A percentile compares a stretch with the other conserved stretches of the same genome.
Conservation (phyloP, 1,140 invertebrate genomes). For the Aphis craccivora region DNA sequence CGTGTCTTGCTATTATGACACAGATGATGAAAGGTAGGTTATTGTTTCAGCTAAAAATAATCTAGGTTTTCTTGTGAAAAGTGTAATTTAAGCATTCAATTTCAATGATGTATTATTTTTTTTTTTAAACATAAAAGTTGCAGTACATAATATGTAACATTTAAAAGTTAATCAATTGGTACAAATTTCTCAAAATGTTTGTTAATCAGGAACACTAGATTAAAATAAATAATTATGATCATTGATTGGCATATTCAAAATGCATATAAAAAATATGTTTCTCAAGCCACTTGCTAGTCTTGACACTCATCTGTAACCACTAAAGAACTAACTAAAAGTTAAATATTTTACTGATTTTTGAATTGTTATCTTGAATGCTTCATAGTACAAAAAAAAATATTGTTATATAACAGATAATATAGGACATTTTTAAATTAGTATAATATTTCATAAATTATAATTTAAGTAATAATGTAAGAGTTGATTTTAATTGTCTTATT, state of each 20-base stretch:
- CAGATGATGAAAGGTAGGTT: conserved; percentile 39
- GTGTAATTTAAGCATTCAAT: not conserved
- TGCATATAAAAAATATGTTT: not conserved
- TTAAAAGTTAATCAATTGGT: not conserved
- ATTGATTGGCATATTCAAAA: not conserved
- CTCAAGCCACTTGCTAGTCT: not conserved
- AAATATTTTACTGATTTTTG: not conserved
- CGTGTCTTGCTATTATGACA: conserved; percentile 44
- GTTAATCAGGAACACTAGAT: not conserved
- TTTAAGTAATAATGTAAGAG: not conserved
- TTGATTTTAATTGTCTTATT: not conserved
- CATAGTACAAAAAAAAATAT: not conserved
- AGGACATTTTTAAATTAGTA: not conserved
- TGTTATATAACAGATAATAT: not conserved
- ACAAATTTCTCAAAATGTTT: not conserved
- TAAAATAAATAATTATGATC: not conserved
- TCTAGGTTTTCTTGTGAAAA: not conserved
- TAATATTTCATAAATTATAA: not conserved
- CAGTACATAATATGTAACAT: not conserved
- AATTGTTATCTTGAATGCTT: not conserved
- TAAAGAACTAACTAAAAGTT: not conserved
- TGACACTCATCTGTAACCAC: not conserved
- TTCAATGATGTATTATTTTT: not conserved
- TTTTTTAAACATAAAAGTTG: not conserved
- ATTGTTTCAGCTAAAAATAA: not conserved